Evolutionary conservation across 2,888 invertebrate genomes (phyloP).

Genomic region (Punctoribates punctum): DNA sequence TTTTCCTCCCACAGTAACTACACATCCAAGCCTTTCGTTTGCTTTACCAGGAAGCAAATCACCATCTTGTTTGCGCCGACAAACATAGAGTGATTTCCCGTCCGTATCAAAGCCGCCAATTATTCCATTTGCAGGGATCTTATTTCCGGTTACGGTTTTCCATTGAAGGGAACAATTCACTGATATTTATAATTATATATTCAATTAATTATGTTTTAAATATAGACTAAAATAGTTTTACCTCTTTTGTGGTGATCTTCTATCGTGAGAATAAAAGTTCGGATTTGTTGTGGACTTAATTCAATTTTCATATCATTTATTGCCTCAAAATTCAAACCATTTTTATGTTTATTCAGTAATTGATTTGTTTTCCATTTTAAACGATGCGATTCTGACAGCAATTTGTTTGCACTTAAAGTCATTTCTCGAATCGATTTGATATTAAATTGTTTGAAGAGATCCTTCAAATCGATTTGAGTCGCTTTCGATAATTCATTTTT

Average conservation of each 20-base stretch:
- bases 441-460: conserved; percentile 45
- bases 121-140: not conserved
- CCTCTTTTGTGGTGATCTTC: not conserved
- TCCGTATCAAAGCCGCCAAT: conserved; percentile 14
- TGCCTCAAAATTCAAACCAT: no score
- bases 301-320: conserved; percentile 38
- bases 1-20: not conserved
- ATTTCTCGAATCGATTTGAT: conserved; percentile 45
- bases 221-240: no score
- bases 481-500: conserved; percentile 39
- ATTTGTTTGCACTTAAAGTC: conserved; percentile 45
- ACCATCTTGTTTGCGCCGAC: not conserved
- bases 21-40: not conserved
- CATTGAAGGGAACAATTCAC: not conserved
- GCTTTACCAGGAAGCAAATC: conserved; percentile 32
- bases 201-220: no score
- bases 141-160: not conserved
- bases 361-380: conserved; percentile 45
- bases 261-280: conserved; percentile 45
- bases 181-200: no score
- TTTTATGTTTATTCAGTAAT: not conserved
- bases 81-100: not conserved
- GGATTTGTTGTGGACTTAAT: conserved; percentile 46
- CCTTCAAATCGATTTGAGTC: conserved; percentile 44
- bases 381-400: conserved; percentile 12